phyloP scores from a whole-genome alignment of 2,113 vertebrate species.

The Orycteropus afer region DNA sequence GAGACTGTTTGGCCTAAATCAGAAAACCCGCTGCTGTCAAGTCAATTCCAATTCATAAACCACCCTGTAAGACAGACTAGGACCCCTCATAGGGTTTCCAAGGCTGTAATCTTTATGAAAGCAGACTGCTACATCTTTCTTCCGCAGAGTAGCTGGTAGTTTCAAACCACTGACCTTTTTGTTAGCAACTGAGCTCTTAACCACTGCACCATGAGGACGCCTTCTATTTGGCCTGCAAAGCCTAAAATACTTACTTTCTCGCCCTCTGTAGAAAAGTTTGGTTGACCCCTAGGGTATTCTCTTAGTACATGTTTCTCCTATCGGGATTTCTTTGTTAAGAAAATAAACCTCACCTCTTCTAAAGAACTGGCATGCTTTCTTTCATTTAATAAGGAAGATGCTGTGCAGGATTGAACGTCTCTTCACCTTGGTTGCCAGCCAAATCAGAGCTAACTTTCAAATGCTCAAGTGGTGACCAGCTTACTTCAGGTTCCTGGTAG shows the following conservation, averaged over 20 bases:
- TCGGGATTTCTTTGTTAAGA: neutral
- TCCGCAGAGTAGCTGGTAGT: too few species aligned
- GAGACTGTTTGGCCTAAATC: neutral
- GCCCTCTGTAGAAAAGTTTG: neutral
- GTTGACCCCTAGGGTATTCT: neutral
- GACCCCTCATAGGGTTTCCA: too few species aligned
- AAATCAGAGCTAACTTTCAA: conserved; percentile 6
- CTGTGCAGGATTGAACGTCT: neutral
- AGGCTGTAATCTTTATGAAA: too few species aligned
- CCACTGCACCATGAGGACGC: too few species aligned
- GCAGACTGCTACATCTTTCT: too few species aligned
- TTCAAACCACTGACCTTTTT: too few species aligned
- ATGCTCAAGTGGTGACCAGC: neutral
- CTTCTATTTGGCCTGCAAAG: neutral
- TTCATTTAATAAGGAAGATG: conserved; percentile 8
- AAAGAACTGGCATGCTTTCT: neutral
- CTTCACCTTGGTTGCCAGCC: neutral
- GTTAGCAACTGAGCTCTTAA: too few species aligned
- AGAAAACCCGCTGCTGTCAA: too few species aligned
- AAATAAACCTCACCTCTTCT: neutral
- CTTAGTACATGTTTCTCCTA: neutral
- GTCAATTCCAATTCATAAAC: too few species aligned
- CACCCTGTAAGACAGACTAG: too few species aligned
- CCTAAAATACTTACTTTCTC: neutral
- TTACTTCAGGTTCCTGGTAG: neutral